A percentile compares a stretch with the other conserved stretches of the same genome.
phyloP scores from a whole-genome alignment of 1,140 invertebrate genomes.

The Pinna nobilis region DNA sequence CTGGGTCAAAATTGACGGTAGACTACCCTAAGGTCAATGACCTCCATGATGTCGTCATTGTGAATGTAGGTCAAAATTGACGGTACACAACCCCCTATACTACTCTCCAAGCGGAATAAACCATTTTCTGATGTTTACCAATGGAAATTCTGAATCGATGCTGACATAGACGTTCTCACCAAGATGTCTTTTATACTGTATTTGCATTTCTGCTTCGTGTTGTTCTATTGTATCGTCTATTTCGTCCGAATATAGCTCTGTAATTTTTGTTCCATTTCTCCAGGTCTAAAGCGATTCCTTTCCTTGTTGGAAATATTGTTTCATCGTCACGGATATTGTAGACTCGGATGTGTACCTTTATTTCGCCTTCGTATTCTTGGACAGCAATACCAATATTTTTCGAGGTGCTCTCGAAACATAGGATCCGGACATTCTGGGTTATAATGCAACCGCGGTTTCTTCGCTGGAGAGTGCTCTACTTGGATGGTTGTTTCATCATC shows the following conservation, averaged over 20 bases:
- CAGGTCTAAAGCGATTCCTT: constrained; percentile 3
- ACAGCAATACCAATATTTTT: too few relatives aligned
- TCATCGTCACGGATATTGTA: not conserved
- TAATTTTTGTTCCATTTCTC: constrained; percentile 10
- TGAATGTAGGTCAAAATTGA: too few relatives aligned
- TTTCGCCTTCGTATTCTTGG: not conserved
- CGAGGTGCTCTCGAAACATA: too few relatives aligned
- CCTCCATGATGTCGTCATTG: too few relatives aligned
- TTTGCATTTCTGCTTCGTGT: not conserved
- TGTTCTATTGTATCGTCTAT: not conserved
- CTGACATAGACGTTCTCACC: not conserved
- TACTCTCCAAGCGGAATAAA: not conserved
- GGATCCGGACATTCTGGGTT: too few relatives aligned
- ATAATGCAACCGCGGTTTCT: too few relatives aligned
- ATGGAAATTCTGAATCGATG: not conserved
- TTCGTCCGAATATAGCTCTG: not conserved
- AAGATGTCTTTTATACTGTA: not conserved
- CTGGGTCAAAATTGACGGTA: too few relatives aligned
- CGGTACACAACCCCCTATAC: too few relatives aligned
- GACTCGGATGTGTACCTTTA: not conserved
- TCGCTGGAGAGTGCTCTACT: too few relatives aligned
- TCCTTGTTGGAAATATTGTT: not conserved
- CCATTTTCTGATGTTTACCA: not conserved
- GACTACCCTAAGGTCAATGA: too few relatives aligned
- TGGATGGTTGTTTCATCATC: too few relatives aligned